Conservation (phyloP, 1,140 invertebrate genomes). For the Drosophila bocki region DNA sequence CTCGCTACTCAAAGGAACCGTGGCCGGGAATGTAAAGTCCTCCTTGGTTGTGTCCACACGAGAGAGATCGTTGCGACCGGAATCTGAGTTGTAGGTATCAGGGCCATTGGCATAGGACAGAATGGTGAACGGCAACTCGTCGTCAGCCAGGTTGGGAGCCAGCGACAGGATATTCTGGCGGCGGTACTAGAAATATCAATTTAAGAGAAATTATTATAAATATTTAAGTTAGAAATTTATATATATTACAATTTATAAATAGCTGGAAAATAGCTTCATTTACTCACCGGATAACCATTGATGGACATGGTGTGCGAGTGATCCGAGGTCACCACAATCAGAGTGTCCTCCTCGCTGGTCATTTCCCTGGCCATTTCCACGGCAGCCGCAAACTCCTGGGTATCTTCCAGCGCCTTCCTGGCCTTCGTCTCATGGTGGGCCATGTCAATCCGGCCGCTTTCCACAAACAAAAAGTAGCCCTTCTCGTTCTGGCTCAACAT, state of each 20-base stretch:
- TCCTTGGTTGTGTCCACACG: slow-evolving; percentile 49
- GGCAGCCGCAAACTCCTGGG: slow-evolving; percentile 90
- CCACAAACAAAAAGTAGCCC: slow-evolving; percentile 95
- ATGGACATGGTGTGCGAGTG: slow-evolving; percentile 93
- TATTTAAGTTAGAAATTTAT: neutral
- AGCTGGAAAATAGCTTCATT: too few species aligned
- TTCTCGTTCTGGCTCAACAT: slow-evolving; percentile 91
- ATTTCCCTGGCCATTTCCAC: slow-evolving; percentile 89
- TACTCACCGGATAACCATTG: slow-evolving; percentile 87
- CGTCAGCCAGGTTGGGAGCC: slow-evolving; percentile 74
- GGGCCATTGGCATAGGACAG: slow-evolving; percentile 91
- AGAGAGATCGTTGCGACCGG: slow-evolving; percentile 62
- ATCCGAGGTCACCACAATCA: slow-evolving; percentile 92
- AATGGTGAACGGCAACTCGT: slow-evolving; percentile 88
- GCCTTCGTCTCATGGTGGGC: slow-evolving; percentile 93
- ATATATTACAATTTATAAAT: neutral
- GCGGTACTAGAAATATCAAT: slow-evolving; percentile 68
- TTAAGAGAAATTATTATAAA: neutral
- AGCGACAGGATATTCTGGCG: slow-evolving; percentile 88
- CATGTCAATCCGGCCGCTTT: slow-evolving; percentile 94
- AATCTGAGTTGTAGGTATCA: slow-evolving; percentile 65
- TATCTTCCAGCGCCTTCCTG: slow-evolving; percentile 91
- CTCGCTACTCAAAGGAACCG: slow-evolving; percentile 87
- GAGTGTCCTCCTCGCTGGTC: slow-evolving; percentile 90
- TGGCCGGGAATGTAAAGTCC: slow-evolving; percentile 84